phyloP scores from a whole-genome alignment of 2,113 vertebrate species.

The Hypomesus transpacificus region DNA sequence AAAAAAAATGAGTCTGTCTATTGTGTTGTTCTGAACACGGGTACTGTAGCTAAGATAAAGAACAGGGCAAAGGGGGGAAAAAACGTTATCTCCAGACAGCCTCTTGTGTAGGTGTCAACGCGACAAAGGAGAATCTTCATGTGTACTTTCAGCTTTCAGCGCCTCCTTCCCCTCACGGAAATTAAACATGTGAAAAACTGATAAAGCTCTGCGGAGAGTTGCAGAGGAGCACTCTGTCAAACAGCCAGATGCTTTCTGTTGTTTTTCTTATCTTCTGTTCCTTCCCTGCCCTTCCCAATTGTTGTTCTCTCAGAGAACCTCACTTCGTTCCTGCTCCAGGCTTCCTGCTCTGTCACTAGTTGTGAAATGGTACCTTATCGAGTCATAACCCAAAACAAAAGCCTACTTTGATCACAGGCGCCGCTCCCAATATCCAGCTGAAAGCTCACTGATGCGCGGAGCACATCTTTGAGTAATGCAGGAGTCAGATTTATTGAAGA shows the following conservation, averaged over 20 bases:
- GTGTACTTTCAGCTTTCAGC: constrained; percentile 13
- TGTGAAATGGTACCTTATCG: constrained; percentile 40
- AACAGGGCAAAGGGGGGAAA: constrained; percentile 11
- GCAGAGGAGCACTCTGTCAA: constrained; percentile 34
- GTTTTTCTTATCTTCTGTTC: constrained; percentile 34
- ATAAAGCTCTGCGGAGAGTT: constrained; percentile 20
- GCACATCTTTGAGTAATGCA: constrained; percentile 21
- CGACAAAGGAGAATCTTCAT: constrained; percentile 12
- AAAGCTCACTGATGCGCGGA: constrained; percentile 20
- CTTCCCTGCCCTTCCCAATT: constrained; percentile 35
- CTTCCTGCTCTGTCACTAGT: constrained; percentile 16
- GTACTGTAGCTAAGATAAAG: constrained; percentile 7
- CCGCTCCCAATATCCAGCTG: constrained; percentile 30
- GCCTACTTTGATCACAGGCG: constrained; percentile 25
- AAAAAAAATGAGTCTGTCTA: constrained; percentile 3
- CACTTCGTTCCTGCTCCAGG: constrained; percentile 30
- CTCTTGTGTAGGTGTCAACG: constrained; percentile 20
- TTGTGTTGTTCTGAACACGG: neutral
- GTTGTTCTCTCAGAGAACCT: constrained; percentile 45
- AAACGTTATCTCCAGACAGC: neutral
- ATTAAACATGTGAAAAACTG: constrained; percentile 38
- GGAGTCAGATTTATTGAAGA: constrained; percentile 12
- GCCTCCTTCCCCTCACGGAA: constrained; percentile 16
- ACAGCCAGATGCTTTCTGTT: constrained; percentile 41
- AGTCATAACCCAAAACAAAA: constrained; percentile 26